Percentiles rank a stretch among this genome's conserved stretches.
Evolutionary conservation across 2,888 invertebrate species (phyloP).

Genomic region (Metopia argyrocephala): DNA sequence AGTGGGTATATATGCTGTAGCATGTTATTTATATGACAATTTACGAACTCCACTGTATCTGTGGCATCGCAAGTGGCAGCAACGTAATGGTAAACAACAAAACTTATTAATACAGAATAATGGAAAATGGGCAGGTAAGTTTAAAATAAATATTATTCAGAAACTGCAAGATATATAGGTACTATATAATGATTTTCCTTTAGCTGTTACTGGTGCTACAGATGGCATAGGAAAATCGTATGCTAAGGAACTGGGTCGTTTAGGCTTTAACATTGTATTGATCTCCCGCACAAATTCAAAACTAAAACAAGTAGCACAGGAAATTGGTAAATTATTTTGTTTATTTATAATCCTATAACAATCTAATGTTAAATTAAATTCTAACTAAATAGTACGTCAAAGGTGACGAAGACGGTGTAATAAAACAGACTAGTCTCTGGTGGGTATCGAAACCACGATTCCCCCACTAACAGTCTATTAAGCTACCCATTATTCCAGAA

Average conservation of each 20-base stretch:
- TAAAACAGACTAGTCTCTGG: no score
- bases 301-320: constrained; percentile 83
- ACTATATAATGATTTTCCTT: no score
- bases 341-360: no score
- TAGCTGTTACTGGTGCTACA: constrained; percentile 91
- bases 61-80: constrained; percentile 75
- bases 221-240: constrained; percentile 95
- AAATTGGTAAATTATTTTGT: constrained; percentile 82
- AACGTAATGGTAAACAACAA: constrained; percentile 80
- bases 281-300: constrained; percentile 88
- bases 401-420: no score
- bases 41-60: constrained; percentile 82
- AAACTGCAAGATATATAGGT: no score
- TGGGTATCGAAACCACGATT: no score
- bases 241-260: constrained; percentile 86
- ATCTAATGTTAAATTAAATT: no score
- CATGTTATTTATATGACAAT: constrained; percentile 80
- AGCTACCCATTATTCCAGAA: no score
- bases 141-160: no score
- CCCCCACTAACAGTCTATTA: no score
- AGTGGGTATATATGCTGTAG: constrained; percentile 80
- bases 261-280: constrained; percentile 87
- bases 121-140: constrained; percentile 91
- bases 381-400: no score
- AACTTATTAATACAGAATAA: constrained; percentile 82